Percentiles rank a stretch among this genome's conserved stretches.
Conservation (phyloP, 2,797 vertebrate genomes). For the Cryptoprocta ferox region DNA sequence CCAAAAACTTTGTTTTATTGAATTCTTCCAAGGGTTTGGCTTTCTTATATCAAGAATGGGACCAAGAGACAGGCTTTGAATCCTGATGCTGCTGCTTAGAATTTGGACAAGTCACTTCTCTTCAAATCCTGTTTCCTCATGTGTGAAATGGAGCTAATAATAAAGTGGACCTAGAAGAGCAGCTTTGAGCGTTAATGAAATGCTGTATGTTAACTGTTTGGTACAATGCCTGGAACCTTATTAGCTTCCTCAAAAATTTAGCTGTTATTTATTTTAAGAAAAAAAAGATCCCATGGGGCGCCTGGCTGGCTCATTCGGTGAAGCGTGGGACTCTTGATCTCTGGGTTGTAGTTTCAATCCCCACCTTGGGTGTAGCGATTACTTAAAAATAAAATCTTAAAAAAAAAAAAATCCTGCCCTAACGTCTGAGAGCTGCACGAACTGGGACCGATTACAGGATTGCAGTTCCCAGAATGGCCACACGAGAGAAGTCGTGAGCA, state of each 20-base stretch:
- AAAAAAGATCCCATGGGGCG: neutral
- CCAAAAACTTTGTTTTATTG: neutral
- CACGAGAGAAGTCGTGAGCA: conserved; percentile 65
- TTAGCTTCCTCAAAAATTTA: neutral
- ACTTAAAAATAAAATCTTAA: neutral
- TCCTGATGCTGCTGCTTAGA: neutral
- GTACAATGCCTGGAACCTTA: neutral
- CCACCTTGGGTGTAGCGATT: neutral
- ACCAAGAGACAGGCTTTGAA: neutral
- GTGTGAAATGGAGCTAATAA: neutral
- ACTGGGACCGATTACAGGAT: neutral
- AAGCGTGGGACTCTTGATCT: neutral
- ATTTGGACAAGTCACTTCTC: neutral
- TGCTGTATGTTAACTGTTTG: neutral
- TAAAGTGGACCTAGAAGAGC: neutral
- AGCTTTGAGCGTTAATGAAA: neutral
- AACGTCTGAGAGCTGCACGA: neutral
- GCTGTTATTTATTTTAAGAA: neutral
- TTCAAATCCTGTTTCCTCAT: neutral
- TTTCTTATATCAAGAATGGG: neutral
- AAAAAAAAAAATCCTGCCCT: neutral
- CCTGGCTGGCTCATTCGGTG: neutral
- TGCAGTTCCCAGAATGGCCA: conserved; percentile 63
- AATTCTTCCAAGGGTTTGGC: neutral
- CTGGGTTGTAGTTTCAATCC: neutral